Percentiles rank a stretch among this genome's conserved stretches.
Conservation (phyloP, 2,113 vertebrate genomes). For the Lycaon pictus region DNA sequence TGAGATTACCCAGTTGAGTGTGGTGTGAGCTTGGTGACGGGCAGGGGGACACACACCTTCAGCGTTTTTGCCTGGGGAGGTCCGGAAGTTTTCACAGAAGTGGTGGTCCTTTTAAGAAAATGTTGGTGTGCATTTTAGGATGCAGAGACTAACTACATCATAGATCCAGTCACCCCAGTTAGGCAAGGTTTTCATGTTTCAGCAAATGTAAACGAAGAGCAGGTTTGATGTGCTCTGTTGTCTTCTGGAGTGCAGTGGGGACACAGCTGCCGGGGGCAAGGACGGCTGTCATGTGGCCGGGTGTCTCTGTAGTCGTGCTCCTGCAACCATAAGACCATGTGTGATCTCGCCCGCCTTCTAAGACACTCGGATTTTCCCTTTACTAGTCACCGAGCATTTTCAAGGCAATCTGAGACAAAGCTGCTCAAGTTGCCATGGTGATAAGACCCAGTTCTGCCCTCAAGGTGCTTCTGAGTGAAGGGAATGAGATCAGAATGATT, state of each 20-base stretch:
- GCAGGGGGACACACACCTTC: accelerated
- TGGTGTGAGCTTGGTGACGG: too few species aligned
- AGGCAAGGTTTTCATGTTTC: neutral
- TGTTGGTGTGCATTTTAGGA: neutral
- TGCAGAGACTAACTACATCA: neutral
- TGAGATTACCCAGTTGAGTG: accelerated
- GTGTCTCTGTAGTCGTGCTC: accelerated
- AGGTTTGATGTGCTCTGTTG: neutral
- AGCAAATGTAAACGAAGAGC: neutral
- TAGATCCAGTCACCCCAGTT: neutral
- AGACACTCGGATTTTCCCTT: neutral
- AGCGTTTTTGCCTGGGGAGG: neutral
- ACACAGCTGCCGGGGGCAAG: too few species aligned
- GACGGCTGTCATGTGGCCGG: accelerated
- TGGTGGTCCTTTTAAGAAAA: neutral
- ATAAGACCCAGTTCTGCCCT: neutral
- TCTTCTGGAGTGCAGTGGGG: too few species aligned
- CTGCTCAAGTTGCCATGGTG: too few species aligned
- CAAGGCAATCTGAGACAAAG: too few species aligned
- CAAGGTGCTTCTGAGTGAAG: neutral
- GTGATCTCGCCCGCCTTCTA: too few species aligned
- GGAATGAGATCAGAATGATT: neutral
- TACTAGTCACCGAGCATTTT: neutral
- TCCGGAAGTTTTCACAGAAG: neutral
- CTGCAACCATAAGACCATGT: accelerated